phyloP scores from a whole-genome alignment of 2,888 invertebrate species.

The Drosophila incognita region DNA sequence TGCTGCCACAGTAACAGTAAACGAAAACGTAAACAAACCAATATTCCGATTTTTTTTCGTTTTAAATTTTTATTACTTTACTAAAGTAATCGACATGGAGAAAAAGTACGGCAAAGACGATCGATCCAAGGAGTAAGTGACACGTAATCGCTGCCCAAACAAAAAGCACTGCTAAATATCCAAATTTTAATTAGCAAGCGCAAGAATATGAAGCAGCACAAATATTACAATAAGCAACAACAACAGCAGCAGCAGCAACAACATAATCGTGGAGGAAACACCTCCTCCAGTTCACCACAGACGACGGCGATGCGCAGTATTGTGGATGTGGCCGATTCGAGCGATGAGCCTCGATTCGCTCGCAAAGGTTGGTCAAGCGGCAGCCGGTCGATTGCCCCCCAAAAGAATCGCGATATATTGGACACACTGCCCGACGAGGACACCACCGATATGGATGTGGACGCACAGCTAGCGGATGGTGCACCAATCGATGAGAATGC shows the following conservation, averaged over 20 bases:
- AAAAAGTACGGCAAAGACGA: constrained; percentile 82
- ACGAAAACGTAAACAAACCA: constrained; percentile 53
- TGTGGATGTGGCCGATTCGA: constrained; percentile 84
- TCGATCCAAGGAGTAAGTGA: constrained; percentile 82
- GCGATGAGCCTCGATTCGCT: constrained; percentile 81
- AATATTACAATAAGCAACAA: constrained; percentile 57
- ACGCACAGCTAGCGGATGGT: constrained; percentile 53
- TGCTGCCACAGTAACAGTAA: constrained; percentile 31
- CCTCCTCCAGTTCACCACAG: constrained; percentile 78
- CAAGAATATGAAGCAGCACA: constrained; percentile 80
- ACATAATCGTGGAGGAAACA: constrained; percentile 48
- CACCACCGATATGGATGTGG: constrained; percentile 31
- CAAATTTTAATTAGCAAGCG: constrained; percentile 71
- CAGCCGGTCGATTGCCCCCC: constrained; percentile 52
- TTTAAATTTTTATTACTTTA: constrained; percentile 30
- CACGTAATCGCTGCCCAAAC: constrained; percentile 24
- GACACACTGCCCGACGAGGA: constrained; percentile 54
- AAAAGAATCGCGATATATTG: constrained; percentile 60
- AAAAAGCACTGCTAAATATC: not conserved
- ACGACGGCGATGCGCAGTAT: constrained; percentile 73
- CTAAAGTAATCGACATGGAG: constrained; percentile 4
- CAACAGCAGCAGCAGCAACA: constrained; percentile 43
- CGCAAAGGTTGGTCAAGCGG: constrained; percentile 69
- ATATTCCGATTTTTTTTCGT: not conserved
- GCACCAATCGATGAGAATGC: constrained; percentile 69